phyloP scores from a whole-genome alignment of 2,113 vertebrate species.

The Tautogolabrus adspersus region DNA sequence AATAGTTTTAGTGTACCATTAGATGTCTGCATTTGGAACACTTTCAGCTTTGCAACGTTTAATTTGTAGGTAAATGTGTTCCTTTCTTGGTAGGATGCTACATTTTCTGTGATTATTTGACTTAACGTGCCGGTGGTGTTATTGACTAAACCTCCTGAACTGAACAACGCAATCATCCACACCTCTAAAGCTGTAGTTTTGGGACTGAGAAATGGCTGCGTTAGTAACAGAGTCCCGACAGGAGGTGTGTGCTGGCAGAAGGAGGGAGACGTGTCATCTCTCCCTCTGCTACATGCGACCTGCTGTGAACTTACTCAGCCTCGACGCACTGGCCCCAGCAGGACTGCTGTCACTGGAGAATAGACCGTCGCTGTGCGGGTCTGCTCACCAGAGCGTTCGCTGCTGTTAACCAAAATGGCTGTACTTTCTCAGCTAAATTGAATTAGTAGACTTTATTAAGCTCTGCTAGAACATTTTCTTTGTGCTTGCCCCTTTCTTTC shows the following conservation, averaged over 20 bases:
- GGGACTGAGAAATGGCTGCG: constrained; percentile 19
- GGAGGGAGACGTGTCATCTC: constrained; percentile 52
- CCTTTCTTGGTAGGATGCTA: neutral
- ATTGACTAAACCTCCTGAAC: neutral
- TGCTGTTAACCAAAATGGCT: constrained; percentile 12
- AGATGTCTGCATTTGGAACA: neutral
- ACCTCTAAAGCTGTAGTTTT: neutral
- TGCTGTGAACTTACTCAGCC: constrained; percentile 74
- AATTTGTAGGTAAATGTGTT: neutral
- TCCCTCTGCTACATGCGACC: constrained; percentile 60
- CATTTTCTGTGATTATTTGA: neutral
- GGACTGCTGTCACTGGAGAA: constrained; percentile 56
- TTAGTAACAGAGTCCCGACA: constrained; percentile 33
- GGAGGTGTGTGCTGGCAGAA: constrained; percentile 58
- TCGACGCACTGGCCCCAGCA: constrained; percentile 58
- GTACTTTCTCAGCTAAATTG: constrained; percentile 10
- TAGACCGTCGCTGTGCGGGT: constrained; percentile 13
- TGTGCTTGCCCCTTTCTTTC: neutral
- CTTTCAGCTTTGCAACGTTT: neutral
- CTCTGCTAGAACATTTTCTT: neutral
- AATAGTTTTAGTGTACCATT: neutral
- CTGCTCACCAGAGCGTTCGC: neutral
- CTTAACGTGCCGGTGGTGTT: neutral
- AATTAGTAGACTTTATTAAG: constrained; percentile 7
- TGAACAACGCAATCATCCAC: constrained; percentile 5